A percentile compares a stretch with the other conserved stretches of the same genome.
Conservation (phyloP, 2,888 invertebrate genomes). For the Agonum fuliginosum region DNA sequence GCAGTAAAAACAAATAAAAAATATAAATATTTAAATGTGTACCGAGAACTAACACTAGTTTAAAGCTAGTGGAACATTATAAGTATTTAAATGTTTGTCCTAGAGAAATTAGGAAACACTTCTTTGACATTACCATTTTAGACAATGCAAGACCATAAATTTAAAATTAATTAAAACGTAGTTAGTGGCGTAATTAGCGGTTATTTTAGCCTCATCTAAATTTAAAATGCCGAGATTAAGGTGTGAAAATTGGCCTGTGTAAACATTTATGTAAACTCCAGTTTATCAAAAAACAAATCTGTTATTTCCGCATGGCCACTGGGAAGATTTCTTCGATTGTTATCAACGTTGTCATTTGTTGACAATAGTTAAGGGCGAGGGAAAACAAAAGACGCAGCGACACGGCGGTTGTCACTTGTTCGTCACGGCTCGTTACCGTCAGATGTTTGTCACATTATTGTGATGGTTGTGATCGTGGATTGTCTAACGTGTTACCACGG, state of each 20-base stretch:
- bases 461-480: conserved; percentile 16
- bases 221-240: conserved; percentile 1
- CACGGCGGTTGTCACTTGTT: conserved; percentile 57
- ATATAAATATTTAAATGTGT: conserved; percentile 23
- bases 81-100: background rate
- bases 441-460: conserved; percentile 49
- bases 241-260: conserved; percentile 34
- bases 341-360: background rate
- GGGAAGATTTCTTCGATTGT: background rate
- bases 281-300: conserved; percentile 42
- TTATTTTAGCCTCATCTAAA: conserved; percentile 14
- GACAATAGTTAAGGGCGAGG: conserved; percentile 23
- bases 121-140: background rate
- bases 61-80: background rate
- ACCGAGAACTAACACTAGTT: background rate
- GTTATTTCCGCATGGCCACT: conserved; percentile 18
- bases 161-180: conserved; percentile 31
- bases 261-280: conserved; percentile 38
- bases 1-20: conserved; percentile 22
- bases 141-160: conserved; percentile 32
- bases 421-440: conserved; percentile 57
- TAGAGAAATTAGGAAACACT: background rate
- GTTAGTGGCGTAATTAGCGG: conserved; percentile 11
- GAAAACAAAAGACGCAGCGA: conserved; percentile 48
- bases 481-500: conserved; percentile 37